Conservation (phyloP, 2,113 vertebrate genomes). For the Pterocles gutturalis region DNA sequence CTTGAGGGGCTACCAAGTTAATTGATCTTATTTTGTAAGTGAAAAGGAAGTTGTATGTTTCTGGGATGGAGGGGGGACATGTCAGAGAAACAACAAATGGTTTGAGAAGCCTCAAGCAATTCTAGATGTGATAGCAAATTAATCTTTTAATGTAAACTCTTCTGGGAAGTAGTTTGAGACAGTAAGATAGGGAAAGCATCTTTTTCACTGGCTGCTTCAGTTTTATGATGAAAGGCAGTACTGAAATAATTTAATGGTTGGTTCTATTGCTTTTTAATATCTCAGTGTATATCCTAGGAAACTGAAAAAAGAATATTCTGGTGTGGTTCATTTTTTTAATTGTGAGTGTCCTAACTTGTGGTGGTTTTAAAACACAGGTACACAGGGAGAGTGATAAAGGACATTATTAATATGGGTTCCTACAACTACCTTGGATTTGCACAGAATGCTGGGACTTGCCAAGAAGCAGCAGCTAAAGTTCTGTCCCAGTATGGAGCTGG, state of each 20-base stretch:
- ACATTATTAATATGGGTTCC: conserved; percentile 96
- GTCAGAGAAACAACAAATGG: not conserved
- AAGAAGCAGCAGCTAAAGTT: conserved; percentile 81
- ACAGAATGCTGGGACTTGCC: conserved; percentile 86
- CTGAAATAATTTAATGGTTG: not conserved
- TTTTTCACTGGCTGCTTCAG: not conserved
- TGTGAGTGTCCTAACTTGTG: not conserved
- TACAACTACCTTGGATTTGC: conserved; percentile 99
- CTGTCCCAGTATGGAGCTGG: conserved; percentile 88
- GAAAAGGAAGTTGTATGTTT: not conserved
- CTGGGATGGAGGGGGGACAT: not conserved
- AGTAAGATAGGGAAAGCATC: not conserved
- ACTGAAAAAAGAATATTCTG: not conserved
- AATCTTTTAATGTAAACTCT: not conserved
- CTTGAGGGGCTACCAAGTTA: conserved; percentile 5
- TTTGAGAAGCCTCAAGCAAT: not conserved
- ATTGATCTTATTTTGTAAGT: conserved; percentile 14
- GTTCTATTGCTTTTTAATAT: not conserved
- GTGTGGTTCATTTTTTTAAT: not conserved
- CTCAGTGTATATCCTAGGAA: not conserved
- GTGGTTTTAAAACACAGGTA: conserved; percentile 80
- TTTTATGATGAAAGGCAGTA: not conserved
- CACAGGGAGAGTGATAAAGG: conserved; percentile 90
- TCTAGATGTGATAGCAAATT: not conserved
- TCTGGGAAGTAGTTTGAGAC: not conserved